These are phyloP conservation scores for Paratilapia polleni DNA, from an alignment of 2,113 vertebrate genomes.

Conservation along the genomic window DNA sequence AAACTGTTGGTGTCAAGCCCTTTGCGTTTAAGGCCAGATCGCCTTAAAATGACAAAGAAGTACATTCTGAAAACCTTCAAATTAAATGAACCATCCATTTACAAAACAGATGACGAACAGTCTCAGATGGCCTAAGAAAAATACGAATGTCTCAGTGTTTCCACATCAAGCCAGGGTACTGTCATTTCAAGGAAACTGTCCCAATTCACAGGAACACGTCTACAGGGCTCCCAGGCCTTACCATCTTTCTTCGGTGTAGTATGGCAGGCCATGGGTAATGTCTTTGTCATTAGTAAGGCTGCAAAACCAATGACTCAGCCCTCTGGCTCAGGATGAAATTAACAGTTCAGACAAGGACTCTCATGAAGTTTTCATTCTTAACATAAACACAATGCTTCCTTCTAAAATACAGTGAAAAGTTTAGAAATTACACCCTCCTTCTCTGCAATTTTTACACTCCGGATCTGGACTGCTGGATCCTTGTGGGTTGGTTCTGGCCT, in stretches of 20 bases:
- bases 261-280: not conserved
- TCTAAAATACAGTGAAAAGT: conserved; percentile 8
- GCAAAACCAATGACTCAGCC: not conserved
- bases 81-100: conserved; percentile 4
- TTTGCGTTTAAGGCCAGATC: not conserved
- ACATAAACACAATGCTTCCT: not conserved
- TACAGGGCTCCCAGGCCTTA: not conserved
- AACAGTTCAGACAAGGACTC: not conserved
- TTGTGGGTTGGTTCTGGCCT: not conserved
- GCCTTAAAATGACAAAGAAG: not conserved
- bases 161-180: not conserved
- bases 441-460: not conserved
- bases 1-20: not conserved
- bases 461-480: not conserved
- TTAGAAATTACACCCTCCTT: not conserved
- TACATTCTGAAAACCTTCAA: conserved; percentile 1
- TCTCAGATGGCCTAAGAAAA: conserved; percentile 2
- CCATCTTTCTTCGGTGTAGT: not conserved
- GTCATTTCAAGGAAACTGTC: conserved; percentile 2
- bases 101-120: not conserved
- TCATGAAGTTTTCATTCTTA: not conserved
- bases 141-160: not conserved
- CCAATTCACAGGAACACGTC: not conserved
- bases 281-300: not conserved
- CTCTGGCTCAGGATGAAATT: not conserved